Conservation (phyloP, 2,888 invertebrate genomes). For the Lasioglossum calceatum region DNA sequence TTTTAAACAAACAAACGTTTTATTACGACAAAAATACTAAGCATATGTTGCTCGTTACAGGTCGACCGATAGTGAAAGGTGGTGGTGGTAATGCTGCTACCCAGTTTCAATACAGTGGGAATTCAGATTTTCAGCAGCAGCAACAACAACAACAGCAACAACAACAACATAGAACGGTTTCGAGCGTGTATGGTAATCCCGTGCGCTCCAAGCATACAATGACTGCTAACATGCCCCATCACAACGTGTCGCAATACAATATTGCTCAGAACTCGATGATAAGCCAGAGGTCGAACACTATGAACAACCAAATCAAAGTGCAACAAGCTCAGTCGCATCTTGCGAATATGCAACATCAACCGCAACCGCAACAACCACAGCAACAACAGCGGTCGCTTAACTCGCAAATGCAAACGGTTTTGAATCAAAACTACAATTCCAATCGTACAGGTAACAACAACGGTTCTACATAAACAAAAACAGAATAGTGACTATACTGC, state of each 20-base stretch:
- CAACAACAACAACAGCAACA: constrained; percentile 68
- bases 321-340: constrained; percentile 85
- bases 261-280: constrained; percentile 77
- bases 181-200: constrained; percentile 78
- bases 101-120: constrained; percentile 79
- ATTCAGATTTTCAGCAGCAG: constrained; percentile 78
- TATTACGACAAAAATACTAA: neutral
- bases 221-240: constrained; percentile 75
- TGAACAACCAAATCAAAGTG: constrained; percentile 85
- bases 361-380: constrained; percentile 80
- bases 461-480: neutral
- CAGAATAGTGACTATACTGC: neutral
- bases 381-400: constrained; percentile 79
- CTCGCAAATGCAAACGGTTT: constrained; percentile 77
- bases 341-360: constrained; percentile 83
- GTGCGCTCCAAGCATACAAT: constrained; percentile 82
- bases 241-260: constrained; percentile 78
- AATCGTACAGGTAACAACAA: constrained; percentile 76
- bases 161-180: constrained; percentile 75
- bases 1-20: neutral
- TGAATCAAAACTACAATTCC: constrained; percentile 80
- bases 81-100: constrained; percentile 77
- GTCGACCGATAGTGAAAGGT: constrained; percentile 87
- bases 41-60: constrained; percentile 74
- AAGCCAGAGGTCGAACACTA: constrained; percentile 80